Evolutionary conservation across 2,113 vertebrate genomes (phyloP), one percentile per base, ranked within the genome.

Genomic region (Nannospalax galili): DNA sequence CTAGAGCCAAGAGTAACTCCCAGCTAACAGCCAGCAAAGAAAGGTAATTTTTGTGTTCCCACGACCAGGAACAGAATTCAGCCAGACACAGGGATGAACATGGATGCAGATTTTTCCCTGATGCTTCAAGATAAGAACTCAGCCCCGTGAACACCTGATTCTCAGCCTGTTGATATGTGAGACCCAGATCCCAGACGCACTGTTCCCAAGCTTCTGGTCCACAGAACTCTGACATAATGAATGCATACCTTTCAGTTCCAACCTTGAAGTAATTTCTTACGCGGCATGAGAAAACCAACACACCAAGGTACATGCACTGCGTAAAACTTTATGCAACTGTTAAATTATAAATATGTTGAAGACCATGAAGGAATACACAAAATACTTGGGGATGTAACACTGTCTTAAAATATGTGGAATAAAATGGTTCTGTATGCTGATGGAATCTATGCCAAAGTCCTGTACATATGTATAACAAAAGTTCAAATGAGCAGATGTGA

Each of bases 371-470:
- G 4, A 96, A 92, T 9, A 73, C 7, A 58, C 24, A 90, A 84
- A 79, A 77, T 45, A 65, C 2, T 30, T 70, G 5, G 42, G 28
- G 69, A 88, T 17, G 3, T 82, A 82, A 89, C 24, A 37, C 67
- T 69, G 56, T 69, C 82, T 96, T 72, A 96, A 94, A 93, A 65
- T 60, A 75, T 9, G 3, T 69, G 67, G 94, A 84, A 84, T 92
- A 88, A 84, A 84, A 92, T 40, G 42, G n/a, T 16, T 42, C 26
- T 17, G 64, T 73, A 15, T 77, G 88, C 67, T 73, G 19, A 79
- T 14, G 19, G 3, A 16, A 58, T 52, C 40, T 73, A 42, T 62
- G 58, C 48, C 69, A 95, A 81, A 95, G 26, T 70, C 7, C 84
- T 32, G 72, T 3, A 62, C 17, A 73, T 19, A 52, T 17, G 4